These are phyloP conservation scores for Drosophila ohnishii DNA, from an alignment of 1,140 invertebrate genomes.

Conservation along the genomic window DNA sequence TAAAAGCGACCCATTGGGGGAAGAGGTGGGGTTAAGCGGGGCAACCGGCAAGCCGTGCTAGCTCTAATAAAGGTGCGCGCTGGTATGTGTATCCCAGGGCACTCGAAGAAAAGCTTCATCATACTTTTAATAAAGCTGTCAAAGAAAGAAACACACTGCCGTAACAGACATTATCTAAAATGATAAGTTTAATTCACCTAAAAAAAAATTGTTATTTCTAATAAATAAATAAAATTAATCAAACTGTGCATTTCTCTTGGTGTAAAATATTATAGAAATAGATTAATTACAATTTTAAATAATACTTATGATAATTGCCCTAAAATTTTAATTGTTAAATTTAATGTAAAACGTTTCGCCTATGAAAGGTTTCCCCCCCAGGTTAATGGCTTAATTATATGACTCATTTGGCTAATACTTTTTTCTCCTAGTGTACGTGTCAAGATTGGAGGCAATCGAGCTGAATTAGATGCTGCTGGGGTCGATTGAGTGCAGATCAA, in stretches of 20 bases:
- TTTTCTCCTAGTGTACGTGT: constrained; percentile 37
- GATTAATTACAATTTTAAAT: not conserved
- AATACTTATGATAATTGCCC: not conserved
- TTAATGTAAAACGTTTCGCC: not conserved
- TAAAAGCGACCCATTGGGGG: constrained; percentile 56
- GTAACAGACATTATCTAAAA: not conserved
- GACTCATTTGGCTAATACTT: not conserved
- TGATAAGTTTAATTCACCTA: not conserved
- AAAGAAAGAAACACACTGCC: not conserved
- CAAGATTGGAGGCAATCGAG: constrained; percentile 62
- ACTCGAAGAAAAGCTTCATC: constrained; percentile 12
- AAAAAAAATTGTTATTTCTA: not conserved
- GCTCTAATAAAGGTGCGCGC: constrained; percentile 41
- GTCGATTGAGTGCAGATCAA: constrained; percentile 60
- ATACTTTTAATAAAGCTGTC: not conserved
- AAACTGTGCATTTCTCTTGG: not conserved
- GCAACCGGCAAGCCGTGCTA: constrained; percentile 11
- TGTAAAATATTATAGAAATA: not conserved
- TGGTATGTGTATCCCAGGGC: constrained; percentile 11
- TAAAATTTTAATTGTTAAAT: not conserved
- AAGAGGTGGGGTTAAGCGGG: constrained; percentile 9
- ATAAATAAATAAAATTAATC: no score
- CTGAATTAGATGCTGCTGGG: constrained; percentile 55
- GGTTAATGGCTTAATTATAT: constrained; percentile 9
- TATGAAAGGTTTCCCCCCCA: not conserved